These are phyloP conservation scores for Callaeas wilsoni DNA, from an alignment of 2,113 vertebrate genomes.

Conservation along the genomic window DNA sequence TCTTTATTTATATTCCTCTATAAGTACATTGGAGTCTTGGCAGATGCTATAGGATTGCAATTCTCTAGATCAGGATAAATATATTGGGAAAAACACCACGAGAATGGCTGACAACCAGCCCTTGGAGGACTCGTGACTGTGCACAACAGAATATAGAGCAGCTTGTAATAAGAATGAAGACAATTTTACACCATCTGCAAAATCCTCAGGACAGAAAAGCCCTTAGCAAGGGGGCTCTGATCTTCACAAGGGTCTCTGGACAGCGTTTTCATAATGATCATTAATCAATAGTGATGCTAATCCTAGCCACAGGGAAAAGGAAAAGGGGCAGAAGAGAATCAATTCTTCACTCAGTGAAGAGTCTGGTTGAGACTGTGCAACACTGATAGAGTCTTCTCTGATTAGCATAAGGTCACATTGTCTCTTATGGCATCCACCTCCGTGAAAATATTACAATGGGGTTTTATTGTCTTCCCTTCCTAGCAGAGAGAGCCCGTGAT, in stretches of 20 bases:
- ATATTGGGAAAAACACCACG: not conserved
- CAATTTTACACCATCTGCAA: not conserved
- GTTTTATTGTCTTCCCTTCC: not conserved
- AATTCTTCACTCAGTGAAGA: not conserved
- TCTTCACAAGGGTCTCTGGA: not conserved
- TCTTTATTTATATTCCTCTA: not conserved
- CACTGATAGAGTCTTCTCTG: not conserved
- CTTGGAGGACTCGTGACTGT: not conserved
- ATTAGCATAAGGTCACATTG: not conserved
- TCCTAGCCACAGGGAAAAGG: not conserved
- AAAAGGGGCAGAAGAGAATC: not conserved
- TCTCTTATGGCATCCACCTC: not conserved
- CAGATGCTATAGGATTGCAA: not conserved
- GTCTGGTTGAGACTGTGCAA: not conserved
- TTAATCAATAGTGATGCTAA: not conserved
- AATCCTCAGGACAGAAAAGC: not conserved
- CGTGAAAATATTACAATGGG: not conserved
- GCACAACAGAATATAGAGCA: not conserved
- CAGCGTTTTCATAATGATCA: not conserved
- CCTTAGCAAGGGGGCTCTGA: not conserved
- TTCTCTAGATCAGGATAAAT: not conserved
- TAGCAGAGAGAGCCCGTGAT: not conserved
- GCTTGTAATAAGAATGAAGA: not conserved
- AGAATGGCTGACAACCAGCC: not conserved
- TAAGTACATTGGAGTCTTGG: not conserved